Conservation (phyloP, 2,797 vertebrate genomes). For the Helicolenus hilgendorfi region DNA sequence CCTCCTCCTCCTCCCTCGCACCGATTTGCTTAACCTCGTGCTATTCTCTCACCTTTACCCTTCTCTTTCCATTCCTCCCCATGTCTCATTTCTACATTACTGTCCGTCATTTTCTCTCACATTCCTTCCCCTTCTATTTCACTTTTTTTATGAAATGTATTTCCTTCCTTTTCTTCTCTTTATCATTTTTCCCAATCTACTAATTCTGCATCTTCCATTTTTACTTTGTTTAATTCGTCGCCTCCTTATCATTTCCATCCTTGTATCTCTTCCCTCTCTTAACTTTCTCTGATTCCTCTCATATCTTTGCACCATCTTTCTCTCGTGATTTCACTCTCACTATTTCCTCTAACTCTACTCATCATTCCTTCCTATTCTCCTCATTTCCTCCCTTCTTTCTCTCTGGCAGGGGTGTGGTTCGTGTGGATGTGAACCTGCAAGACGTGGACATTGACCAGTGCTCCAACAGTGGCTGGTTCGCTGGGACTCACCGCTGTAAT, state of each 20-base stretch:
- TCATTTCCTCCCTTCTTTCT: neutral
- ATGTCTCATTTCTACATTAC: neutral
- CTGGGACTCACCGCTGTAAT: slow-evolving; percentile 97
- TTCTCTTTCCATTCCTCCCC: neutral
- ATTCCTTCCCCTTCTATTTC: neutral
- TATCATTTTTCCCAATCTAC: slow-evolving; percentile 9
- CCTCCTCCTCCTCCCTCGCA: neutral
- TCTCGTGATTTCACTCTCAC: neutral
- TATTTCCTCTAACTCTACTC: neutral
- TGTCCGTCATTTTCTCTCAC: neutral
- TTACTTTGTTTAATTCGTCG: neutral
- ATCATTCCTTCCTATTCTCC: neutral
- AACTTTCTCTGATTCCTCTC: neutral
- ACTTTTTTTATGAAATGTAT: neutral
- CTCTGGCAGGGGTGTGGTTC: slow-evolving; percentile 93
- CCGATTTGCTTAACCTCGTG: neutral
- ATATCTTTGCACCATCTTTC: neutral
- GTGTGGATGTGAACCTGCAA: slow-evolving; percentile 97
- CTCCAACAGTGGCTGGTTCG: slow-evolving; percentile 97
- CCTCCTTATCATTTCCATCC: neutral
- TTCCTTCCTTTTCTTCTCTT: neutral
- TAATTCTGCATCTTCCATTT: slow-evolving; percentile 2
- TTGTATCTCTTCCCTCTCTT: neutral
- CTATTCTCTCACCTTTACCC: neutral
- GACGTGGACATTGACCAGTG: slow-evolving; percentile 99